These are phyloP conservation scores for Ricordea florida DNA, from an alignment of 92 coral and sea anemone genomes.

Conservation along the genomic window DNA sequence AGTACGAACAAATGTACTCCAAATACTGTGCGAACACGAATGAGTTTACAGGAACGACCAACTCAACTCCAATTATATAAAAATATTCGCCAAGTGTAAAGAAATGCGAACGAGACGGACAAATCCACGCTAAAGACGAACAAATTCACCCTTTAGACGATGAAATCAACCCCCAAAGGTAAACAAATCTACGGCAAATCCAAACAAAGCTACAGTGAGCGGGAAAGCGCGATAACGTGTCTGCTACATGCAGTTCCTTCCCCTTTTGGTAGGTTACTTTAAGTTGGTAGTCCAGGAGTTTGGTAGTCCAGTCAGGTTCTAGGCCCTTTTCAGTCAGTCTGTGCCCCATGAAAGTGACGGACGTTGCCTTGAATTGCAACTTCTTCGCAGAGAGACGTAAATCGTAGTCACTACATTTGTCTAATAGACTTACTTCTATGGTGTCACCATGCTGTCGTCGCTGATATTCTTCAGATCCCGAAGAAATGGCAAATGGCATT, in stretches of 20 bases:
- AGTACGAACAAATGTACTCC: too few species aligned
- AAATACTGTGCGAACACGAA: too few species aligned
- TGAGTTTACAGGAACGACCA: too few species aligned
- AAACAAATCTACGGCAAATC: too few species aligned
- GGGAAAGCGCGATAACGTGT: constrained; percentile 18
- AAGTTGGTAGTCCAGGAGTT: constrained; percentile 5
- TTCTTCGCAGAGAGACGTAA: constrained; percentile 44
- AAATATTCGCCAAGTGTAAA: too few species aligned
- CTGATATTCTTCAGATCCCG: constrained; percentile 39
- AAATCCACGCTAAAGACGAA: too few species aligned
- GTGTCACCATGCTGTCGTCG: constrained; percentile 36
- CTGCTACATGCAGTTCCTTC: constrained; percentile 7
- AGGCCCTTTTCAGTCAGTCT: constrained; percentile 33
- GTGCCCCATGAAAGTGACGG: constrained; percentile 46
- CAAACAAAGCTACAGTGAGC: too few species aligned
- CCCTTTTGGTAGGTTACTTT: constrained; percentile 13
- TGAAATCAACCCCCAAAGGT: too few species aligned
- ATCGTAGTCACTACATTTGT: constrained; percentile 16
- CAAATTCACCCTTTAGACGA: too few species aligned
- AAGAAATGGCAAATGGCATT: constrained; percentile 42
- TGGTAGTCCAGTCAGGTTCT: too few species aligned
- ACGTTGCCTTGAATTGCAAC: constrained; percentile 23
- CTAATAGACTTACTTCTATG: neutral
- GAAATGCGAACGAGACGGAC: too few species aligned
- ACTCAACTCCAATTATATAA: too few species aligned